A percentile compares a stretch with the other conserved stretches of the same genome.
Conservation (phyloP, 2,797 vertebrate species). For the Cercopithecus hamlyni region DNA sequence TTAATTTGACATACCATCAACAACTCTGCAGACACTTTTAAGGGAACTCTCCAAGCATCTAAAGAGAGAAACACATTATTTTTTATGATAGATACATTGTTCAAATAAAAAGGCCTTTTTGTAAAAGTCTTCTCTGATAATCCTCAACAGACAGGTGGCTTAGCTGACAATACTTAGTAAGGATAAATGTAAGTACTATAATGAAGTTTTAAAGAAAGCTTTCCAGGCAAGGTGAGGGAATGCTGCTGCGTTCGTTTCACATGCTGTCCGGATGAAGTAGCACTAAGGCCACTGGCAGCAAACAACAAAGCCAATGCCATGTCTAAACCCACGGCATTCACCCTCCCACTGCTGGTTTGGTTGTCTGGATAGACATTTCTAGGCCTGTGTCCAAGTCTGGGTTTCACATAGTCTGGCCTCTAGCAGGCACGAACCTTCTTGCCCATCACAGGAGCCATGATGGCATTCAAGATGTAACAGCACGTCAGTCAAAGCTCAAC, state of each 20-base stretch:
- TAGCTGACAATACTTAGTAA: rapidly evolving
- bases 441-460: not conserved
- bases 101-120: not conserved
- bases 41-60: conserved; percentile 93
- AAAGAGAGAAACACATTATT: not conserved
- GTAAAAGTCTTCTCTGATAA: not conserved
- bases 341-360: not conserved
- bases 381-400: not conserved
- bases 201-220: not conserved
- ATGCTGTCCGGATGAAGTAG: rapidly evolving
- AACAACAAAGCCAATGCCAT: not conserved
- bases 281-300: not conserved
- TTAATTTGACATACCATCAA: conserved; percentile 88
- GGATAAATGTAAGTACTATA: rapidly evolving
- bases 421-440: not conserved
- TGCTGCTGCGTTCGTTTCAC: not conserved
- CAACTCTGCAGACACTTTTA: conserved; percentile 94
- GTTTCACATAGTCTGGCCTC: not conserved
- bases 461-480: rapidly evolving
- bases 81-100: not conserved
- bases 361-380: not conserved
- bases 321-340: not conserved
- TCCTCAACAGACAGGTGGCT: not conserved
- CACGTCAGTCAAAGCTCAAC: no score
- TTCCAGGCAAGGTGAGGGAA: not conserved